Percentiles rank a stretch among this genome's conserved stretches.
Conservation (phyloP, 2,113 vertebrate genomes). For the Geococcyx californianus region DNA sequence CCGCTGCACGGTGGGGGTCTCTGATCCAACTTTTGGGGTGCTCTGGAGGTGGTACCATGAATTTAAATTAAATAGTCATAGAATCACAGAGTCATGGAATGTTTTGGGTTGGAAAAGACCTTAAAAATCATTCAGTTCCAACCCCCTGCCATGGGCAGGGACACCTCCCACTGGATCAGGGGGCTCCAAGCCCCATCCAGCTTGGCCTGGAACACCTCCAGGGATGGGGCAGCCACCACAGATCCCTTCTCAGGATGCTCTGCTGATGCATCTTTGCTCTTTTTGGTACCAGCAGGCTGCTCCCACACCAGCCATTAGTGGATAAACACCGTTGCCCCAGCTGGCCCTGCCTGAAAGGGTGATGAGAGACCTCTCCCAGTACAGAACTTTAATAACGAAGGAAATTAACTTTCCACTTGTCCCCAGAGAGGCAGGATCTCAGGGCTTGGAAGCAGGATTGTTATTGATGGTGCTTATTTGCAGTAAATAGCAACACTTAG, state of each 20-base stretch:
- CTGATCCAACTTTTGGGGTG: neutral
- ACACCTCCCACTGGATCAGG: too few relatives aligned
- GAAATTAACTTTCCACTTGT: neutral
- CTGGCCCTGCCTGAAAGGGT: neutral
- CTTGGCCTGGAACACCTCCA: too few relatives aligned
- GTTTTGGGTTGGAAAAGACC: too few relatives aligned
- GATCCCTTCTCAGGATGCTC: neutral
- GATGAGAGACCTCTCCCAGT: neutral
- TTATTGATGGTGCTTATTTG: neutral
- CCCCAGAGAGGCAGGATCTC: neutral
- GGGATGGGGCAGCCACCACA: too few relatives aligned
- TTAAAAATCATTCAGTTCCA: too few relatives aligned
- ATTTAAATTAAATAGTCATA: neutral
- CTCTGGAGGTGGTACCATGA: neutral
- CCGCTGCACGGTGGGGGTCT: fast-evolving
- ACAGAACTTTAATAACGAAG: neutral
- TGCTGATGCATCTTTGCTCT: neutral
- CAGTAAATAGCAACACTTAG: neutral
- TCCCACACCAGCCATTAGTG: neutral
- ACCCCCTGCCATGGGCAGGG: too few relatives aligned
- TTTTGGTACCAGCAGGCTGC: neutral
- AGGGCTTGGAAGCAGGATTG: neutral
- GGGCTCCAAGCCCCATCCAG: too few relatives aligned
- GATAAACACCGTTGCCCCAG: neutral
- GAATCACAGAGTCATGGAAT: too few relatives aligned